A percentile compares a stretch with the other conserved stretches of the same genome.
Conservation (phyloP, 2,113 vertebrate genomes). For the Pseudorectes ferrugineus region DNA sequence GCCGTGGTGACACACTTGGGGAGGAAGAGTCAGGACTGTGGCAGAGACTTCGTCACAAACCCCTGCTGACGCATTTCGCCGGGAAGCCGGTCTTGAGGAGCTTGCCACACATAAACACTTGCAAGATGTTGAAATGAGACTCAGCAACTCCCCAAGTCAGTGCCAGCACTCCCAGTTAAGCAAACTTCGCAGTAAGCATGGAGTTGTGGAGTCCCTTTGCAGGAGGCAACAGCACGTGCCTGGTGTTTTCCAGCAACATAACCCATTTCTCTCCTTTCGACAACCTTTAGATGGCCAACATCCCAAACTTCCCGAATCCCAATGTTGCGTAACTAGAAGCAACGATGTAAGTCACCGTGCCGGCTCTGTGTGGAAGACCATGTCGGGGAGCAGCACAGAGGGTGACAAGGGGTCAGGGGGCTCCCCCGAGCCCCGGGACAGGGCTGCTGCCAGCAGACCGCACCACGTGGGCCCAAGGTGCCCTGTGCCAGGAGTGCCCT, state of each 20-base stretch:
- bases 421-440: not conserved
- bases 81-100: not conserved
- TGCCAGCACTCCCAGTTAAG: not conserved
- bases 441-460: not conserved
- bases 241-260: not conserved
- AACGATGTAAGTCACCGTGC: not conserved
- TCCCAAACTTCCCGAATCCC: not conserved
- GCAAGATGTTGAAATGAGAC: conserved; percentile 4
- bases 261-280: not conserved
- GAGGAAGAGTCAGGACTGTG: not conserved
- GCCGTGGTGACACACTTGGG: not conserved
- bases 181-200: not conserved
- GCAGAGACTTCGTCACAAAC: not conserved
- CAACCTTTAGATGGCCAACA: not conserved
- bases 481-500: not conserved
- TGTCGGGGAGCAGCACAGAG: not conserved
- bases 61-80: not conserved
- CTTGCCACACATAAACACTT: rapidly evolving
- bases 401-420: not conserved
- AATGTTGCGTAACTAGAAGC: not conserved
- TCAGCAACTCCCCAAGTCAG: not conserved
- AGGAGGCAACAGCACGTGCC: not conserved
- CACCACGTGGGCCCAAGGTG: not conserved
- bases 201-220: not conserved
- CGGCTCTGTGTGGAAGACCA: not conserved